Base-by-base conservation (phyloP, 2,113 vertebrate species). In the Ia io region DNA sequence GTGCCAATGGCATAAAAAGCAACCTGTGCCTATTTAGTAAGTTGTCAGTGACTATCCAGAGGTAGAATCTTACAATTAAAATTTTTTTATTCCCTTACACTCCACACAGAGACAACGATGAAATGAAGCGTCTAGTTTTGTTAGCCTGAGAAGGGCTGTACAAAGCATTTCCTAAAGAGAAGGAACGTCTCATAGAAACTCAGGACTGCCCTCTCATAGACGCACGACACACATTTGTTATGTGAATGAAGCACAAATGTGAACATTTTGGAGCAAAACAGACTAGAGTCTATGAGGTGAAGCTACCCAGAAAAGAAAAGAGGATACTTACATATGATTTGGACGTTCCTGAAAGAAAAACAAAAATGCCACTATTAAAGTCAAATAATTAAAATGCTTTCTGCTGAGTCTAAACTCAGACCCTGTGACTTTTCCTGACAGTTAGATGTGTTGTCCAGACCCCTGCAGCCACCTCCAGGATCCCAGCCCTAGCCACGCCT, bases 301-400 rank as follows among this genome's bases (percentile, higher is more conserved):
- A 93, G 73, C n/a, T 28, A 9, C 0, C 3, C 1, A 4, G 30
- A 67, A 59, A 32, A 56, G 25, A 18, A 53, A 17, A 47, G 86
- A 74, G 18, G 18, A 47, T 18, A 91, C 97, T 87, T 56, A 97
- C 97, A 56, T 0, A 0, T 2, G 90, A 56, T 32, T 35, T 88
- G 30, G 94, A 90, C 51, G 28, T 90, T 14, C 97, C 97, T 97
- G 47, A 92, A 97, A 96, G 93, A 32, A 56, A 87, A 95, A 53
- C 53, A 91, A 69, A 69, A 93, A 93, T 0, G 11, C n/a, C 35
- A 13, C 2, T 5, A 9, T 96, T 82, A 94, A 67, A 91, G 53
- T 40, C 49, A 37, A n/a, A 49, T 63, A 56, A 12, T 22, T 17
- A 9, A 8, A n/a, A 40, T 3, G 14, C 3, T 40, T 11, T 73